Evolutionary conservation across 2,113 vertebrate genomes (phyloP), one percentile per base, ranked within the genome.

Genomic region (Glaucomys volans): DNA sequence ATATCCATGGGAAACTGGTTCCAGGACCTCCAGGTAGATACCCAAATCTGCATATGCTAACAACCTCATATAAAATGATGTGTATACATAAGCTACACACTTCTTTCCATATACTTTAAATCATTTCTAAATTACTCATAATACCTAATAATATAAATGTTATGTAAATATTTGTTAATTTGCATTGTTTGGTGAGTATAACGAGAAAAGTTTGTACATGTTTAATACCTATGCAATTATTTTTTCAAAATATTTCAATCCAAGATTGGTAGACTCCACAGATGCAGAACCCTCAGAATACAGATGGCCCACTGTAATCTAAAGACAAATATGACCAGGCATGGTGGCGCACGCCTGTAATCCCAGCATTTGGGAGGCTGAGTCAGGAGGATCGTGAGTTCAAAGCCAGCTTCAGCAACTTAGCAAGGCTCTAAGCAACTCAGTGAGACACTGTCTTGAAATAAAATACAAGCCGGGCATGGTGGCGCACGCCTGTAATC

Each of bases 291-390:
- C 4, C 6, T 54, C 22, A 40, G 10, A 62, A 69, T 35, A 47
- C 6, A 47, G 52, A 62, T 5, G 37, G 14, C 30, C 26, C 52
- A 8, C n/a, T 87, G 7, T 28, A 54, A 72, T 54, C 86, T 87
- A 54, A 90, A 97, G 52, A 80, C 54, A 93, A 94, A 92, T 54
- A 54, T 40, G 12, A n/a, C n/a, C n/a, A n/a, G n/a, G n/a, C n/a
- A n/a, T n/a, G n/a, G n/a, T n/a, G n/a, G n/a, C n/a, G n/a, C n/a
- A n/a, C n/a, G n/a, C n/a, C n/a, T n/a, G n/a, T n/a, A n/a, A n/a
- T n/a, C n/a, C n/a, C n/a, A n/a, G n/a, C n/a, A n/a, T n/a, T n/a
- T n/a, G n/a, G n/a, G n/a, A n/a, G n/a, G n/a, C n/a, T n/a, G n/a
- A n/a, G n/a, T n/a, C n/a, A n/a, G n/a, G n/a, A n/a, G n/a, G n/a